A percentile compares a stretch with the other conserved stretches of the same genome.
Evolutionary conservation across 2,113 vertebrate genomes (phyloP).

Genomic region (Noturus placidus): DNA sequence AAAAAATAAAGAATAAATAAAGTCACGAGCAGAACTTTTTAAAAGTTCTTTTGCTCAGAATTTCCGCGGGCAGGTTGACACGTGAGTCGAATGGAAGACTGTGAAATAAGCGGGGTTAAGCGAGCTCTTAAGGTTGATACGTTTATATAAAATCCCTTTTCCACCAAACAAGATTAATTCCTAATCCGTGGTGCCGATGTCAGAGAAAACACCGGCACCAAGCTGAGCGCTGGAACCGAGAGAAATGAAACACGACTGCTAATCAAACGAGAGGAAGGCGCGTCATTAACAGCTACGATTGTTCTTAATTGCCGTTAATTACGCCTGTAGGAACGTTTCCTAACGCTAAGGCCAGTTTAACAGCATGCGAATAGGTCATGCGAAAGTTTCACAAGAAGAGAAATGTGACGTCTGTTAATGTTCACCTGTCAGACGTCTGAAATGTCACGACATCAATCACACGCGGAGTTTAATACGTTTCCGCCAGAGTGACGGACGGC

Average conservation of each 20-base stretch:
- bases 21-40: too few species aligned
- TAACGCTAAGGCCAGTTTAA: not conserved
- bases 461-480: slow-evolving; percentile 8
- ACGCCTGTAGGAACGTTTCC: not conserved
- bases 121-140: not conserved
- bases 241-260: not conserved
- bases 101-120: not conserved
- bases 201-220: not conserved
- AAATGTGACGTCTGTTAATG: not conserved
- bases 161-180: not conserved
- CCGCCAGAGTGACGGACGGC: not conserved
- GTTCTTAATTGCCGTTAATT: not conserved
- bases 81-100: not conserved
- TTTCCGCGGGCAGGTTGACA: too few species aligned
- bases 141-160: not conserved
- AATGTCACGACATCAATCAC: slow-evolving; percentile 36
- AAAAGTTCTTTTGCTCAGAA: too few species aligned
- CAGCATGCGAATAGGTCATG: not conserved
- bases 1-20: too few species aligned
- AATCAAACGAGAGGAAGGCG: not conserved
- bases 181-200: not conserved
- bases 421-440: slow-evolving; percentile 31
- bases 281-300: not conserved
- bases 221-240: not conserved
- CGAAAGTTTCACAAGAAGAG: not conserved